phyloP scores from a whole-genome alignment of 2,797 vertebrate species.

The Falco biarmicus region DNA sequence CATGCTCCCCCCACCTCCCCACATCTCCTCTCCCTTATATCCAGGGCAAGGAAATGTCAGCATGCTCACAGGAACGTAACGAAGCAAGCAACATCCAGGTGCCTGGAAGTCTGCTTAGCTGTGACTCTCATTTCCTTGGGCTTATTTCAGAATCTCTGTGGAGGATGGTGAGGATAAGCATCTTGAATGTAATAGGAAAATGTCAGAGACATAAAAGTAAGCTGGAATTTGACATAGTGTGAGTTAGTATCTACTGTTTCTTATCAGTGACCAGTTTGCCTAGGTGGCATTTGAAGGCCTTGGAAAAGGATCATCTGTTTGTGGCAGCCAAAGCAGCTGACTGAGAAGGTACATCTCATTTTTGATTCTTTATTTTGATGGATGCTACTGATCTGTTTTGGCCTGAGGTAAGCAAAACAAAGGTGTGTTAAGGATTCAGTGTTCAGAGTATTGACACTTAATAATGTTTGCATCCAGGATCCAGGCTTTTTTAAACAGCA shows the following conservation, averaged over 20 bases:
- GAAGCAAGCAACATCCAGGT: not conserved
- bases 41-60: not conserved
- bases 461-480: not conserved
- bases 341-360: not conserved
- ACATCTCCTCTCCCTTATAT: not conserved
- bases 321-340: not conserved
- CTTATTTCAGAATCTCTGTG: not conserved
- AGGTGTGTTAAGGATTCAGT: not conserved
- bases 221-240: not conserved
- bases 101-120: not conserved
- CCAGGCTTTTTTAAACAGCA: not conserved
- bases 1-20: not conserved
- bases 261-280: not conserved
- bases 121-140: not conserved
- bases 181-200: not conserved
- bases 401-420: not conserved
- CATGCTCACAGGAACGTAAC: fast-evolving
- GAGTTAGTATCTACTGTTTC: not conserved
- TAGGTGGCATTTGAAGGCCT: not conserved
- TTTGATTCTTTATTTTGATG: not conserved
- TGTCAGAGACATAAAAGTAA: not conserved
- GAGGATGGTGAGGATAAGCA: not conserved
- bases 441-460: not conserved
- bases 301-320: not conserved
- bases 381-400: not conserved